These are phyloP conservation scores for Globodera ellingtonae DNA, from an alignment of 1,140 invertebrate genomes.

Conservation along the genomic window DNA sequence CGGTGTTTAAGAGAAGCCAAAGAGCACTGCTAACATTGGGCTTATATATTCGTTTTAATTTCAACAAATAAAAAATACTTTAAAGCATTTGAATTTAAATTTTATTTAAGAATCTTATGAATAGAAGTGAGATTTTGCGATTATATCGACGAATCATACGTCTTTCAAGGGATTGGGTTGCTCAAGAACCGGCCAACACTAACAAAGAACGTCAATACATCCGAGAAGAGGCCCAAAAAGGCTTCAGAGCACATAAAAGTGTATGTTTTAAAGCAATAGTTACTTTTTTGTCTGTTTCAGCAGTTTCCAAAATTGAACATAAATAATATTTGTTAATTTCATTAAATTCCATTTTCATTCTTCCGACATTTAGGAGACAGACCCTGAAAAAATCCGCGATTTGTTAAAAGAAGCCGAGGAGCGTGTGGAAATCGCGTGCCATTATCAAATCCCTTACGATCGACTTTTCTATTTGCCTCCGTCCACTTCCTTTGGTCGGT, in stretches of 20 bases:
- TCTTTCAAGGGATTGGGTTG: slow-evolving; percentile 34
- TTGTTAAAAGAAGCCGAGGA: slow-evolving; percentile 31
- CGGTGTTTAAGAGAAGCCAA: too few species aligned
- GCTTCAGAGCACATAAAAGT: slow-evolving; percentile 34
- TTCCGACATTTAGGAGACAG: slow-evolving; percentile 16
- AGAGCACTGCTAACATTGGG: too few species aligned
- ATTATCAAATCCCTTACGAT: slow-evolving; percentile 41
- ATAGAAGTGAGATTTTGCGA: slow-evolving; percentile 23
- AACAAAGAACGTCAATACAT: slow-evolving; percentile 35
- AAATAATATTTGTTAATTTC: neutral
- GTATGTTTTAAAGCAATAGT: slow-evolving; percentile 21
- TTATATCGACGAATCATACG: slow-evolving; percentile 40
- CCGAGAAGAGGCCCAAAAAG: slow-evolving; percentile 25
- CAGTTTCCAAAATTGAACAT: neutral
- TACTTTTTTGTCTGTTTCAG: too few species aligned
- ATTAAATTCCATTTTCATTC: too few species aligned
- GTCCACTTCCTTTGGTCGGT: slow-evolving; percentile 32
- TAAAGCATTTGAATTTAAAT: too few species aligned
- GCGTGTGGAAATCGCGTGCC: slow-evolving; percentile 33
- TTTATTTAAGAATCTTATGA: neutral
- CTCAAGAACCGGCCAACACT: slow-evolving; percentile 35
- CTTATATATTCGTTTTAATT: too few species aligned
- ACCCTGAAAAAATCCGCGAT: slow-evolving; percentile 26
- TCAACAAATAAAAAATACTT: too few species aligned
- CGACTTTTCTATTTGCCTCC: slow-evolving; percentile 42